Conservation (phyloP, 2,113 vertebrate genomes). For the Tragelaphus buxtoni region DNA sequence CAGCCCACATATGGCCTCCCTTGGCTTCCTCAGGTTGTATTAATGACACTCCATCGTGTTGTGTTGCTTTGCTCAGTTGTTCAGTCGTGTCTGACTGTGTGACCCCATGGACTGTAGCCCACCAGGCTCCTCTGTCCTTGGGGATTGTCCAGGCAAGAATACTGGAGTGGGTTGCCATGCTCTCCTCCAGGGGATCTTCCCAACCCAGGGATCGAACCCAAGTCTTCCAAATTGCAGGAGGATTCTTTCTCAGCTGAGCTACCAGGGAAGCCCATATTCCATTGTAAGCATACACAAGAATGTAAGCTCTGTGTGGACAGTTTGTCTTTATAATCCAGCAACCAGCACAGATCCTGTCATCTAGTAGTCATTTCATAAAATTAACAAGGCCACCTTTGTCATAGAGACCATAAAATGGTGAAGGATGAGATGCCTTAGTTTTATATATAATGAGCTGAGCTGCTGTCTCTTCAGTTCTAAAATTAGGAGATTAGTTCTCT, state of each 20-base stretch:
- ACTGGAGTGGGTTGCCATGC: background rate
- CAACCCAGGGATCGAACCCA: background rate
- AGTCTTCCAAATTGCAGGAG: background rate
- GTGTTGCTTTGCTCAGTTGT: background rate
- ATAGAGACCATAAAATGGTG: background rate
- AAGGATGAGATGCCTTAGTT: background rate
- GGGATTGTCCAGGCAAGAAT: background rate
- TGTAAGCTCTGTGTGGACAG: background rate
- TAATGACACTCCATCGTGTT: background rate
- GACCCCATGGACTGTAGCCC: background rate
- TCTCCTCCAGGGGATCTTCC: background rate
- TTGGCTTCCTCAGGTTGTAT: background rate
- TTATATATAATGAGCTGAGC: background rate
- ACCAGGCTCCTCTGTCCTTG: background rate
- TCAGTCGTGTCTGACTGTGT: background rate
- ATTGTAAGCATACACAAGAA: background rate
- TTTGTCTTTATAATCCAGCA: background rate
- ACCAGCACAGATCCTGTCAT: background rate
- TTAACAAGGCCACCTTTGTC: background rate
- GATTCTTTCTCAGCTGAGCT: background rate
- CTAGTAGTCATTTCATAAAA: background rate
- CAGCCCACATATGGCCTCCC: background rate
- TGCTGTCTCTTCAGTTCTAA: background rate
- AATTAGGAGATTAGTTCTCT: background rate
- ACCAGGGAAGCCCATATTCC: background rate